Evolutionary conservation across 2,888 invertebrate species (phyloP).

Genomic region (Pyrocoelia pectoralis): DNA sequence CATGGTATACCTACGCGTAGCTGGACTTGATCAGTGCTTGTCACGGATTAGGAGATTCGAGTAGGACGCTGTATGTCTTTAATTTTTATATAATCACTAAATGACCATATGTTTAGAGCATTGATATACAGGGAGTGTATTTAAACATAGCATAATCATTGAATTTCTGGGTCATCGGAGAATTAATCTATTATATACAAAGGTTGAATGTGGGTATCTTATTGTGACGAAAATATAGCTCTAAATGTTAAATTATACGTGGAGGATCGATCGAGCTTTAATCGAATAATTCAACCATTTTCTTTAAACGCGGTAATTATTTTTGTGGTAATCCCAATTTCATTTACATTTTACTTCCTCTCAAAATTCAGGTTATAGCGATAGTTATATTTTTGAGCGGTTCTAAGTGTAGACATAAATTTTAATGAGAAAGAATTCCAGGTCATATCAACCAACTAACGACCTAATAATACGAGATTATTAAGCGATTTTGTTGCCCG

Average conservation of each 20-base stretch:
- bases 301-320: no score
- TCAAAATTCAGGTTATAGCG: no score
- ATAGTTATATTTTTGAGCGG: no score
- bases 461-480: no score
- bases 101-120: conserved; percentile 27
- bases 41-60: conserved; percentile 15
- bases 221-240: background rate
- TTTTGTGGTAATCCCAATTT: no score
- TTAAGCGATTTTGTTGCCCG: no score
- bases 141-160: conserved; percentile 17
- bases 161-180: conserved; percentile 19
- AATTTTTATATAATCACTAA: conserved; percentile 20
- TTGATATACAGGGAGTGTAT: conserved; percentile 24
- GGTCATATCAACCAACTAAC: no score
- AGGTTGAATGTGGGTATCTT: conserved; percentile 2
- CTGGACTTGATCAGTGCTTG: conserved; percentile 8
- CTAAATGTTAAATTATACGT: conserved; percentile 1
- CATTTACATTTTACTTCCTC: no score
- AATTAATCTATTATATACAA: conserved; percentile 8
- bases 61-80: conserved; percentile 10
- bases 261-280: background rate
- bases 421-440: no score
- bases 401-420: no score
- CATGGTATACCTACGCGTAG: conserved; percentile 13
- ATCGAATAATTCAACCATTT: no score